Evolutionary conservation across 2,888 invertebrate species (phyloP).

Genomic region (Xylophagus ater): DNA sequence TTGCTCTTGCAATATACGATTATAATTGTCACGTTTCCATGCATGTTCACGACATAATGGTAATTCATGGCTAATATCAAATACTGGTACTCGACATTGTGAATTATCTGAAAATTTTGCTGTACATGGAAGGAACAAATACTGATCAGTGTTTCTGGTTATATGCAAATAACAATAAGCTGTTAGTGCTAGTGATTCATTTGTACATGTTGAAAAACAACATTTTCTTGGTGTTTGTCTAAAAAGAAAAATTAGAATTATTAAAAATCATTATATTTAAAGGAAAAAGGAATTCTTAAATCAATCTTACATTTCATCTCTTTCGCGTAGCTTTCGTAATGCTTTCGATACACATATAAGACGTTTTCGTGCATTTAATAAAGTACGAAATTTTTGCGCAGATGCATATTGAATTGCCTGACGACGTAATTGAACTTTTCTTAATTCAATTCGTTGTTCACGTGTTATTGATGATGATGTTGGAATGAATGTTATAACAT

Average conservation of each 20-base stretch:
- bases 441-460: conserved; percentile 34
- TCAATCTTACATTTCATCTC: conserved; percentile 25
- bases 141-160: conserved; percentile 73
- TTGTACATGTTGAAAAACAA: conserved; percentile 26
- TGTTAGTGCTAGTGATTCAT: conserved; percentile 41
- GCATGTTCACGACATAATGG: conserved; percentile 81
- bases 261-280: neutral
- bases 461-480: conserved; percentile 23
- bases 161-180: conserved; percentile 78
- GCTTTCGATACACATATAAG: conserved; percentile 32
- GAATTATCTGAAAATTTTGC: conserved; percentile 67
- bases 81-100: conserved; percentile 67
- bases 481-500: conserved; percentile 19
- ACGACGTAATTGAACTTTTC: conserved; percentile 30
- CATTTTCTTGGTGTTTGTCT: conserved; percentile 28
- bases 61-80: conserved; percentile 66
- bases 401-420: conserved; percentile 34
- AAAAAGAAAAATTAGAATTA: neutral
- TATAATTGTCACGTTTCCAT: conserved; percentile 73
- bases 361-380: conserved; percentile 28
- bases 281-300: conserved; percentile 2
- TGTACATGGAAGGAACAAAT: conserved; percentile 68
- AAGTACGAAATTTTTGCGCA: conserved; percentile 30
- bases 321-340: conserved; percentile 29
- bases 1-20: conserved; percentile 61